Percentiles rank a stretch among this genome's conserved stretches.
phyloP scores from a whole-genome alignment of 37 sponge, comb jelly and placozoan genomes.

The Crambe crambe region DNA sequence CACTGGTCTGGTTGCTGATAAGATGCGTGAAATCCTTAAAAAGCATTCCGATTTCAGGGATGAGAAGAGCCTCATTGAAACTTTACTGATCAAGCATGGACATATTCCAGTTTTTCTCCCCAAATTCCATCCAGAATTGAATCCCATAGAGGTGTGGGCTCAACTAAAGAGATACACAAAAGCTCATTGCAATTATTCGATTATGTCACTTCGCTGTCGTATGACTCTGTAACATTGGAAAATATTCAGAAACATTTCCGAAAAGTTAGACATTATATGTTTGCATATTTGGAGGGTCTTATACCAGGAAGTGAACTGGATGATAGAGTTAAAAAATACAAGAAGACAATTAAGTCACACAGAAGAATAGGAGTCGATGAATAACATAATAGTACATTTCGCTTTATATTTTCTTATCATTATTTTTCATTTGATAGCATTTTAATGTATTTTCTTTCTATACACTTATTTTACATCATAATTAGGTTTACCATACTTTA shows the following conservation, averaged over 20 bases:
- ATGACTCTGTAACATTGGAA: conserved; percentile 17
- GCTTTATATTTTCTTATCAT: no score
- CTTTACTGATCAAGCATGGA: conserved; percentile 6
- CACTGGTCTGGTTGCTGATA: conserved; percentile 1
- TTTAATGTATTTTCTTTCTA: no score
- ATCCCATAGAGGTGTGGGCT: conserved; percentile 39
- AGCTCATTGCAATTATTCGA: conserved; percentile 12
- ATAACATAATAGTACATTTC: no score
- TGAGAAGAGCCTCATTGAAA: neutral
- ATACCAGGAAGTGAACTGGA: conserved; percentile 22
- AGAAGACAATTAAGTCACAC: no score
- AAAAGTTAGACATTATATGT: conserved; percentile 33
- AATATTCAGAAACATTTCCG: conserved; percentile 29
- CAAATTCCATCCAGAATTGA: conserved; percentile 40
- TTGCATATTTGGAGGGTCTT: conserved; percentile 15
- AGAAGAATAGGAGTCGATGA: neutral
- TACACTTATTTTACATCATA: no score
- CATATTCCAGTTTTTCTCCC: conserved; percentile 36
- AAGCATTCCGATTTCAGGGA: conserved; percentile 20
- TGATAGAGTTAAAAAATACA: conserved; percentile 12
- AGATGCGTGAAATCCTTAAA: conserved; percentile 22
- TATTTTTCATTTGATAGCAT: no score
- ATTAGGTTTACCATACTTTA: no score
- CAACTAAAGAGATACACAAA: conserved; percentile 13
- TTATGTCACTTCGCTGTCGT: conserved; percentile 8